Conservation (phyloP, 2,888 invertebrate genomes). For the Eilema griseolum region DNA sequence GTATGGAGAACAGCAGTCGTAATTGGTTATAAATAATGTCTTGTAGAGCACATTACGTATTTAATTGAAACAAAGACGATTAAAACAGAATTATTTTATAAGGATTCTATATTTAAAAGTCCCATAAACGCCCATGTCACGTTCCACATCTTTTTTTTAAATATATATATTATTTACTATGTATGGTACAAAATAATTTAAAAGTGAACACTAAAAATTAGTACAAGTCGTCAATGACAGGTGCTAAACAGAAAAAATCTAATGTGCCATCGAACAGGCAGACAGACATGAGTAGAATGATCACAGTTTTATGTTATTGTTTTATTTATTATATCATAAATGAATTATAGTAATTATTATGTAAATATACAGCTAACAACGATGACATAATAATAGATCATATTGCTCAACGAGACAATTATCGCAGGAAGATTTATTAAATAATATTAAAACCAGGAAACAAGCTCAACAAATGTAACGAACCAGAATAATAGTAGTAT, state of each 20-base stretch:
- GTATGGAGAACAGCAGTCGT: neutral
- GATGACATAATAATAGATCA: slow-evolving; percentile 9
- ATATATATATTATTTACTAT: slow-evolving; percentile 46
- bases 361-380: slow-evolving; percentile 41
- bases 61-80: neutral
- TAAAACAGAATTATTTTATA: neutral
- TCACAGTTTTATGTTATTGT: slow-evolving; percentile 46
- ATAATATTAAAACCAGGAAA: slow-evolving; percentile 10
- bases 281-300: slow-evolving; percentile 54
- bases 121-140: slow-evolving; percentile 14
- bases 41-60: neutral
- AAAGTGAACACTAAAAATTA: slow-evolving; percentile 39
- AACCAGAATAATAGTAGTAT: slow-evolving; percentile 40
- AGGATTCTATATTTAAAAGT: neutral
- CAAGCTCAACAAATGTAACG: slow-evolving; percentile 31
- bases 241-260: slow-evolving; percentile 54
- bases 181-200: slow-evolving; percentile 80
- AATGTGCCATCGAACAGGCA: slow-evolving; percentile 82
- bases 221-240: slow-evolving; percentile 39
- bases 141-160: slow-evolving; percentile 18
- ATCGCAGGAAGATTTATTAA: neutral
- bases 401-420: slow-evolving; percentile 13
- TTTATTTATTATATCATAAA: slow-evolving; percentile 42
- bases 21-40: neutral
- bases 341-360: slow-evolving; percentile 32